These are phyloP conservation scores for Dysidea cf. avara DNA, from an alignment of 37 sponge, comb jelly and placozoan genomes.

Conservation along the genomic window DNA sequence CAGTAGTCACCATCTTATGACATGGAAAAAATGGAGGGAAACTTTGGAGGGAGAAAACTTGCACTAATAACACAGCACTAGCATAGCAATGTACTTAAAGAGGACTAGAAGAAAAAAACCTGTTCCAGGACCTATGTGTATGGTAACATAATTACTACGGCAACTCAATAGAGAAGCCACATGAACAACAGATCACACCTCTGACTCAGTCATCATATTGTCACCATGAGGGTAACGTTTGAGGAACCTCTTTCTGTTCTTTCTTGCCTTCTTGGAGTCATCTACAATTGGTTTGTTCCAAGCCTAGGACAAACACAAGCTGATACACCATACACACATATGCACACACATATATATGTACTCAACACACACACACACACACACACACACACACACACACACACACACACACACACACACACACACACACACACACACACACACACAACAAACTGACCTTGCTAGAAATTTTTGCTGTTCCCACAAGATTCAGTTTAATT, in stretches of 20 bases:
- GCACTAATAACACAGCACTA: too few relatives aligned
- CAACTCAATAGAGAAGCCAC: not conserved
- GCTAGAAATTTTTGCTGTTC: constrained; percentile 73
- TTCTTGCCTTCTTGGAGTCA: not conserved
- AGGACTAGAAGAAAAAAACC: not conserved
- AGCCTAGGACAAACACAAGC: too few relatives aligned
- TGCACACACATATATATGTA: too few relatives aligned
- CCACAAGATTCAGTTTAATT: constrained; percentile 60
- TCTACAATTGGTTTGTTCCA: constrained; percentile 25
- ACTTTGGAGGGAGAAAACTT: too few relatives aligned
- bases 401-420: too few relatives aligned
- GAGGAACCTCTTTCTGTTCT: constrained; percentile 3
- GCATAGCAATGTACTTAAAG: not conserved
- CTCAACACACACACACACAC: too few relatives aligned
- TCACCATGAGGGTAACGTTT: constrained; percentile 40
- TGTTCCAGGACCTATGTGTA: not conserved
- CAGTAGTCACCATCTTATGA: too few relatives aligned
- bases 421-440: too few relatives aligned
- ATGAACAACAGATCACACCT: constrained; percentile 10
- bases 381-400: too few relatives aligned
- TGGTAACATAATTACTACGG: not conserved
- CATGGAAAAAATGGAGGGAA: too few relatives aligned
- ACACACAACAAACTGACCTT: too few relatives aligned
- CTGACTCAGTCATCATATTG: constrained; percentile 62
- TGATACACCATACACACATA: too few relatives aligned